These are phyloP conservation scores for Dromas ardeola DNA, from an alignment of 2,113 vertebrate species.

Conservation along the genomic window DNA sequence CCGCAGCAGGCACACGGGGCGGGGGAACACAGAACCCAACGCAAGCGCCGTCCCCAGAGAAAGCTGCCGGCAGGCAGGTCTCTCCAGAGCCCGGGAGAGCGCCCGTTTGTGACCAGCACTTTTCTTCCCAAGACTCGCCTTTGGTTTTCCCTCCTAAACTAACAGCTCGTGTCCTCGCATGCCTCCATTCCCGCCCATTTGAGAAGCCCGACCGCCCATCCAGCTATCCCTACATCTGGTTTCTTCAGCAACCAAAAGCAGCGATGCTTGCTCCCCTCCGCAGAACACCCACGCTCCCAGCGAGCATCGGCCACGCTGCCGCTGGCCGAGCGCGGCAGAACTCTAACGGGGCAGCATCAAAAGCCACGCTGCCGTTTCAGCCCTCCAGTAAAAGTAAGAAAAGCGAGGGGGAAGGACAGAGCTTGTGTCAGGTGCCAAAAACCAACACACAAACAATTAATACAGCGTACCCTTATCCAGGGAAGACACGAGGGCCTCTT, in stretches of 20 bases:
- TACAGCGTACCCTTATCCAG: background rate
- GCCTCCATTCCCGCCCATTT: background rate
- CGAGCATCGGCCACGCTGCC: fast-evolving
- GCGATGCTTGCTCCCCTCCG: background rate
- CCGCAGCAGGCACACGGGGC: fast-evolving
- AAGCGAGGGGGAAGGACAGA: background rate
- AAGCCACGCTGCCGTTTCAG: background rate
- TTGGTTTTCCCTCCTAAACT: background rate
- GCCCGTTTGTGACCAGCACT: fast-evolving
- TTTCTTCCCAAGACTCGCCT: background rate
- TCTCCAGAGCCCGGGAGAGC: background rate
- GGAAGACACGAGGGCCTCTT: background rate
- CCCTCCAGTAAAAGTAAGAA: background rate
- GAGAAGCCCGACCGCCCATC: background rate
- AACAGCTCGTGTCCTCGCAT: background rate
- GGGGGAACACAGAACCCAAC: background rate
- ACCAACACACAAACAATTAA: background rate
- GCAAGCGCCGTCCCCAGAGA: background rate
- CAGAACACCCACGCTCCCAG: background rate
- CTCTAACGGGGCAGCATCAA: background rate
- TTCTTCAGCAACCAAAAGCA: background rate
- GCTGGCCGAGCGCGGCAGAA: fast-evolving
- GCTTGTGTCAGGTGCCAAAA: background rate
- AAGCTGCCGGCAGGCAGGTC: background rate
- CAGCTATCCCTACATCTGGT: background rate